A percentile compares a stretch with the other conserved stretches of the same genome.
Evolutionary conservation across 2,888 invertebrate species (phyloP).

Genomic region (Ctena decussata): DNA sequence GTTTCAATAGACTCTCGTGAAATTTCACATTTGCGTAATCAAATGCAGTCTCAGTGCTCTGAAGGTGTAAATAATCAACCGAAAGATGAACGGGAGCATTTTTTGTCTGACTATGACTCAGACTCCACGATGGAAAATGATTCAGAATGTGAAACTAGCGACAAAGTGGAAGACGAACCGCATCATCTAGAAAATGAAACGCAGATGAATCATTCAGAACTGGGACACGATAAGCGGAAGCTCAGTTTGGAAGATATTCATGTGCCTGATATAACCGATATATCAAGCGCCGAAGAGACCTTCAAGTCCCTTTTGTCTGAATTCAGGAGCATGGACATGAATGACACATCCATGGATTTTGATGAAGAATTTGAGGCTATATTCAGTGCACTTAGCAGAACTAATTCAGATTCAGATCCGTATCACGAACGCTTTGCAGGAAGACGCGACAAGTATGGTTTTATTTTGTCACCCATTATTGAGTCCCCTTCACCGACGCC

Average conservation of each 20-base stretch:
- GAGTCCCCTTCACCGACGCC: slow-evolving; percentile 61
- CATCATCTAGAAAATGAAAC: neutral
- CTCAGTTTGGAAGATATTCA: neutral
- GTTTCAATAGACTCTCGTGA: neutral
- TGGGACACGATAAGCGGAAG: neutral
- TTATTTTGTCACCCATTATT: slow-evolving; percentile 57
- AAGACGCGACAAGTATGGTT: slow-evolving; percentile 59
- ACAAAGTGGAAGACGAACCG: neutral
- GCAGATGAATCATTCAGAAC: neutral
- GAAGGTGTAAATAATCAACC: neutral
- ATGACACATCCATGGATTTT: neutral
- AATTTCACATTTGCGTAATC: neutral
- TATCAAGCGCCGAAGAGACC: neutral
- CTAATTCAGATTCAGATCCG: slow-evolving; percentile 20
- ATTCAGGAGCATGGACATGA: neutral
- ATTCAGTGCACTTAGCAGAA: slow-evolving; percentile 38
- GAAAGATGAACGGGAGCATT: neutral
- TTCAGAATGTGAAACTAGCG: neutral
- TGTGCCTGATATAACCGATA: neutral
- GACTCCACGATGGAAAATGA: neutral
- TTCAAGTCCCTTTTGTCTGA: neutral
- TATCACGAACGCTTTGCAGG: slow-evolving; percentile 58
- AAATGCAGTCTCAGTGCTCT: neutral
- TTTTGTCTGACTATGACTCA: neutral
- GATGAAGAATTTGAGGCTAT: slow-evolving; percentile 63